Conservation (phyloP, 2,888 invertebrate genomes). For the Agriopis leucophaearia region DNA sequence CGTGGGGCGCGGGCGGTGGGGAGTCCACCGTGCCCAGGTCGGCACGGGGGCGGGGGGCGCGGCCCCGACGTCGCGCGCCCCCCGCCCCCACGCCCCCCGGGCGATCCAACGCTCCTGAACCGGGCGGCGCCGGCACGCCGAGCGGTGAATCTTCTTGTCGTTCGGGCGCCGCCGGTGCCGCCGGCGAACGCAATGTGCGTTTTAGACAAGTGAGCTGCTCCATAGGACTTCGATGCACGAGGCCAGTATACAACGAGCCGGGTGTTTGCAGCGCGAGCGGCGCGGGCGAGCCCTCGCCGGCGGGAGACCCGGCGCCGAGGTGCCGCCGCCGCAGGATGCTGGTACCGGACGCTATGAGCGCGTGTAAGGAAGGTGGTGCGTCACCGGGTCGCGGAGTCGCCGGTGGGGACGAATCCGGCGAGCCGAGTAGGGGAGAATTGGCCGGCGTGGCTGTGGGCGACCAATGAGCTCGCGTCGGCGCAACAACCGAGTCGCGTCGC, state of each 20-base stretch:
- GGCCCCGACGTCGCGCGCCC: constrained; percentile 75
- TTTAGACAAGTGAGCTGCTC: constrained; percentile 92
- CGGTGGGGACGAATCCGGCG: constrained; percentile 85
- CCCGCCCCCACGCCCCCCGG: constrained; percentile 70
- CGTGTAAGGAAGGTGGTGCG: constrained; percentile 81
- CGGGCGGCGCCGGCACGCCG: constrained; percentile 88
- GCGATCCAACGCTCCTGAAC: constrained; percentile 85
- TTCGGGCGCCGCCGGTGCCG: constrained; percentile 64
- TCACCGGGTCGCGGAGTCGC: constrained; percentile 89
- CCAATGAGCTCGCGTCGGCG: constrained; percentile 86
- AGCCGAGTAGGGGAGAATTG: constrained; percentile 91
- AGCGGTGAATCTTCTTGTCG: constrained; percentile 68
- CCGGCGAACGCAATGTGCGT: constrained; percentile 78
- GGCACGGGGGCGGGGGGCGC: constrained; percentile 73
- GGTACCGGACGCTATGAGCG: constrained; percentile 83
- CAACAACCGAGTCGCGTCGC: constrained; percentile 92
- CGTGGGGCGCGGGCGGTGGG: constrained; percentile 55
- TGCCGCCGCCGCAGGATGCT: constrained; percentile 80
- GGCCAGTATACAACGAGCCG: constrained; percentile 87
- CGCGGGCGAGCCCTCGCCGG: constrained; percentile 87
- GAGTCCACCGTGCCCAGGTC: constrained; percentile 66
- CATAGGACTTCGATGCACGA: constrained; percentile 91
- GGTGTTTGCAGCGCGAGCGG: constrained; percentile 87
- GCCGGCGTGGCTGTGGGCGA: constrained; percentile 95
- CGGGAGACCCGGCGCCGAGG: constrained; percentile 86